Base-by-base conservation (phyloP, 2,888 invertebrate species). In the Drosophila mimica region DNA sequence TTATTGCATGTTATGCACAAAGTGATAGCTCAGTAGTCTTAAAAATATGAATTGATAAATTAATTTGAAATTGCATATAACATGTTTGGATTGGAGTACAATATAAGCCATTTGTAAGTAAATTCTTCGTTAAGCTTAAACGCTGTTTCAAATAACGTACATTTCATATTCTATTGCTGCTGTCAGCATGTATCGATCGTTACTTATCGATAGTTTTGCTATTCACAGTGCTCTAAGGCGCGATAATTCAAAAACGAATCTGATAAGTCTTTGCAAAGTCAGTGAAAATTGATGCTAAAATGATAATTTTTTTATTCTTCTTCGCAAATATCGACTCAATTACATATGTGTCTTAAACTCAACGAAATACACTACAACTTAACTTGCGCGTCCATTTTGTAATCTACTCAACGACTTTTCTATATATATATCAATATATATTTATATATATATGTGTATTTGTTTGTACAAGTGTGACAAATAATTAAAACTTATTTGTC, bases 181-280 rank as follows among this genome's bases (percentile, higher is more conserved):
- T 52, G 6, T 13, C 13, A 5, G 9, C 3, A 33, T 9, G 0
- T 13, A 38, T 5, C 31, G 79, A 78, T 81, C 82, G 51, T 13
- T 1, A 46, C 1, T 20, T 77, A 78, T 81, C 78, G 78, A 82
- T 79, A 81, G 31, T 48, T 20, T 60, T 52, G 65, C 36, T 52
- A 59, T 31, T 70, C 58, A 48, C 62, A 61, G 11, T 13, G 20
- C 0, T 6, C 8, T 2, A 1, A 36, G 57, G 79, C 82, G 82
- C 43, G 11, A 17, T 6, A 33, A 31, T 62, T 73, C 8, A 61
- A 78, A 70, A 34, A 15, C 1, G 2, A 17, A 17, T 20, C 8
- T 17, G 28, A 4, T 3, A n/a, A 58, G 15, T 15, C 2, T 13
- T 25, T n/a, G 9, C n/a, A 57, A 40, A 9, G 5, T 2, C 13